Evolutionary conservation across 1,140 invertebrate species (phyloP).

Genomic region (Camponotus pennsylvanicus): DNA sequence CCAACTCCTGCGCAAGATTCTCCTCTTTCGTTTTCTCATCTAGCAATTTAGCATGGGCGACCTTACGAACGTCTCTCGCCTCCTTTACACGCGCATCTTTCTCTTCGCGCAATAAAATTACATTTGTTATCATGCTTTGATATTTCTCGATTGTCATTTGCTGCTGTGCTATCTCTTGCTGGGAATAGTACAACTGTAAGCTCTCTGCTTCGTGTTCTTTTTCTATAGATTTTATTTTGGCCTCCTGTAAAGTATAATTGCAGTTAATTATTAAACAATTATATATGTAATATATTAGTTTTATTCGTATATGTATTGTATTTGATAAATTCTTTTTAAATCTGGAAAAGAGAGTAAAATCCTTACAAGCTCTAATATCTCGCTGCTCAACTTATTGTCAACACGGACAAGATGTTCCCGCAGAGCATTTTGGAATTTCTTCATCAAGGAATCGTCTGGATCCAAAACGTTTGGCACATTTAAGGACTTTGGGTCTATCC

Average conservation of each 20-base stretch:
- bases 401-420: constrained; percentile 87
- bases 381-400: constrained; percentile 86
- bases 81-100: constrained; percentile 78
- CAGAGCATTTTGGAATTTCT: constrained; percentile 88
- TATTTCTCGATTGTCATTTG: constrained; percentile 86
- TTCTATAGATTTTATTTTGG: constrained; percentile 80
- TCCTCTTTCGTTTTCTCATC: constrained; percentile 81
- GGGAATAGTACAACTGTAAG: constrained; percentile 84
- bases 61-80: constrained; percentile 81
- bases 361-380: constrained; percentile 88
- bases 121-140: constrained; percentile 82
- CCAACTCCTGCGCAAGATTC: constrained; percentile 82
- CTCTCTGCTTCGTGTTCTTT: constrained; percentile 85
- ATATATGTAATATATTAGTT: constrained; percentile 25
- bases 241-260: constrained; percentile 75
- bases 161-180: constrained; percentile 86
- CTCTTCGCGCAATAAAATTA: constrained; percentile 81
- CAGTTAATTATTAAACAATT: not conserved
- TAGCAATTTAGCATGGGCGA: constrained; percentile 79
- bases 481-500: constrained; percentile 19
- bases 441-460: constrained; percentile 89
- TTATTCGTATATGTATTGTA: constrained; percentile 30
- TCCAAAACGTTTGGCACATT: constrained; percentile 83
- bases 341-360: not conserved
- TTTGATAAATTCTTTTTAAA: constrained; percentile 34